These are phyloP conservation scores for Callipepla californica DNA, from an alignment of 2,113 vertebrate genomes.

Conservation along the genomic window DNA sequence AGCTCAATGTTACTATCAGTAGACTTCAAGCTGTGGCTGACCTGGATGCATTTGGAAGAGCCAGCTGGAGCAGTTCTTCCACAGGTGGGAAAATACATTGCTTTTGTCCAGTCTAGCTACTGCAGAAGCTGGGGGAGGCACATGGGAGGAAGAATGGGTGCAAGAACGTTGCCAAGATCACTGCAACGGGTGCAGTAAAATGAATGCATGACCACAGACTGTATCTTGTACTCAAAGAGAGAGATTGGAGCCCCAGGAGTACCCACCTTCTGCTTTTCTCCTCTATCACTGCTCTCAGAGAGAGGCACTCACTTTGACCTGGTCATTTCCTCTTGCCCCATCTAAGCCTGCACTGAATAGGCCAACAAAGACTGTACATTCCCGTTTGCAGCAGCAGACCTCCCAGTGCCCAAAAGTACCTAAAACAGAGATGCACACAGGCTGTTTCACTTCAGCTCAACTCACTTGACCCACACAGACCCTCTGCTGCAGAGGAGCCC, in stretches of 20 bases:
- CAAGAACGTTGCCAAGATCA: neutral
- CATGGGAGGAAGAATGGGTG: neutral
- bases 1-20: constrained; percentile 18
- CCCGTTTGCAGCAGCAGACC: neutral
- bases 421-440: neutral
- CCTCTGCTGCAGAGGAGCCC: neutral
- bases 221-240: neutral
- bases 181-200: neutral
- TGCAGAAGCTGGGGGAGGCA: neutral
- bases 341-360: neutral
- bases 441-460: neutral
- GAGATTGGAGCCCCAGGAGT: neutral
- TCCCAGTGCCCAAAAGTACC: neutral
- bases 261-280: neutral
- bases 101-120: neutral
- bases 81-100: neutral
- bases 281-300: neutral
- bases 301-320: neutral
- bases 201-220: too few relatives aligned
- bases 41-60: neutral
- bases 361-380: neutral
- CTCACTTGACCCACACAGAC: neutral
- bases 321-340: neutral
- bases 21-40: neutral
- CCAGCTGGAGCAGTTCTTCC: constrained; percentile 38